Percentiles rank a stretch among this genome's conserved stretches.
Conservation (phyloP, 1,140 invertebrate genomes). For the Pogonus chalceus region DNA sequence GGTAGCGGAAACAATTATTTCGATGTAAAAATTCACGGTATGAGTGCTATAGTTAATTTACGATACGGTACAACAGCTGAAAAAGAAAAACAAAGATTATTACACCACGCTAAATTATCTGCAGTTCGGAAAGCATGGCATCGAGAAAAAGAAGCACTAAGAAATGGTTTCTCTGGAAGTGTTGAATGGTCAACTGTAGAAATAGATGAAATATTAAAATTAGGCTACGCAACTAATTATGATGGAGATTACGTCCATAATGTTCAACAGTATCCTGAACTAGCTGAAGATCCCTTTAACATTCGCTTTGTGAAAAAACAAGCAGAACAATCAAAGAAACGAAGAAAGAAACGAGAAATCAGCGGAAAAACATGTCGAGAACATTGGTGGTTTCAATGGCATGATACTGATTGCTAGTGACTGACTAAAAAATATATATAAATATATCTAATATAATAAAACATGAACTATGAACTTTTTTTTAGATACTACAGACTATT, state of each 20-base stretch:
- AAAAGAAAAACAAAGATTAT: constrained; percentile 74
- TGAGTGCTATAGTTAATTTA: constrained; percentile 71
- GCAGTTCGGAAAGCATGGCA: constrained; percentile 88
- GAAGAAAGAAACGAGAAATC: constrained; percentile 46
- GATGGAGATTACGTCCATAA: constrained; percentile 87
- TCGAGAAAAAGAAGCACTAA: constrained; percentile 72
- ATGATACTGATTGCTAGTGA: constrained; percentile 40
- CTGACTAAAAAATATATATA: no score
- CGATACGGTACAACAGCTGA: constrained; percentile 83
- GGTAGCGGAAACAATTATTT: constrained; percentile 55
- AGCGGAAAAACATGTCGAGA: constrained; percentile 35
- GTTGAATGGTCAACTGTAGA: constrained; percentile 68
- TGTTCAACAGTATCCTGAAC: constrained; percentile 76
- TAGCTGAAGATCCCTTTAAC: constrained; percentile 93
- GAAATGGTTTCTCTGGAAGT: constrained; percentile 60
- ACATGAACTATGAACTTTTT: constrained; percentile 4
- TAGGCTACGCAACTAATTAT: constrained; percentile 71
- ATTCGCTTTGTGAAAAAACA: constrained; percentile 79
- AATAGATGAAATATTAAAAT: constrained; percentile 77
- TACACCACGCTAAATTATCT: constrained; percentile 77
- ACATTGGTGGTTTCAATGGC: constrained; percentile 42
- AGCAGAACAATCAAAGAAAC: constrained; percentile 48
- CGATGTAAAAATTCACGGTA: constrained; percentile 78
- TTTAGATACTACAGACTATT: constrained; percentile 6
- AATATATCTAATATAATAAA: no score